Evolutionary conservation across 2,113 vertebrate genomes (phyloP).

Genomic region (Syngnathus typhle): DNA sequence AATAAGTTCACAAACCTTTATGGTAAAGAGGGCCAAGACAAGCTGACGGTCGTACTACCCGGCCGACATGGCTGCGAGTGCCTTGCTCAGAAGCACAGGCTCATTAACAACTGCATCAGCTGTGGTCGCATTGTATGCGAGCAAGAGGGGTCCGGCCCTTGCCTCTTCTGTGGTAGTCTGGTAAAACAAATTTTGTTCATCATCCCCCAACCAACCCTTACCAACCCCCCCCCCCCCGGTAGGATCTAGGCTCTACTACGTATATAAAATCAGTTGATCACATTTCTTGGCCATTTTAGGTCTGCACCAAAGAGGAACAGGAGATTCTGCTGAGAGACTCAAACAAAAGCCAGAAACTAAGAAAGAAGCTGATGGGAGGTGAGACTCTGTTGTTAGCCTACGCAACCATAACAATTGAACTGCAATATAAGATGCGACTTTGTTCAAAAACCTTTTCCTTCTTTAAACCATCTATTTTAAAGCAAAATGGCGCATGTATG

Average conservation of each 20-base stretch:
- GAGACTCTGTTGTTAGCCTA: constrained; percentile 16
- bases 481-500: background rate
- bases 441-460: background rate
- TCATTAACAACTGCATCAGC: constrained; percentile 92
- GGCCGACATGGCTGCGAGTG: constrained; percentile 88
- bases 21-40: constrained; percentile 87
- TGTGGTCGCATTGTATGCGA: constrained; percentile 93
- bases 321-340: constrained; percentile 91
- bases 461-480: background rate
- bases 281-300: constrained; percentile 61
- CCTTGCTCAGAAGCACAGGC: constrained; percentile 90
- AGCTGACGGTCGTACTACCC: constrained; percentile 80
- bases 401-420: background rate
- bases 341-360: constrained; percentile 95
- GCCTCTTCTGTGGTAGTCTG: constrained; percentile 87
- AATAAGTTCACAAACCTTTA: constrained; percentile 86
- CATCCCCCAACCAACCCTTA: background rate
- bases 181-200: constrained; percentile 54
- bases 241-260: too few species aligned
- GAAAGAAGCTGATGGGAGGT: constrained; percentile 95
- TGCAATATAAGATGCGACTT: background rate
- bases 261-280: background rate
- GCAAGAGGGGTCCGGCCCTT: constrained; percentile 93
- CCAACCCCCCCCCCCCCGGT: too few species aligned
- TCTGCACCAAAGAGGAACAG: constrained; percentile 91